Percentiles rank a stretch among this genome's conserved stretches.
Evolutionary conservation across 2,888 invertebrate genomes (phyloP).

Genomic region (Thysanoteuthis rhombus): DNA sequence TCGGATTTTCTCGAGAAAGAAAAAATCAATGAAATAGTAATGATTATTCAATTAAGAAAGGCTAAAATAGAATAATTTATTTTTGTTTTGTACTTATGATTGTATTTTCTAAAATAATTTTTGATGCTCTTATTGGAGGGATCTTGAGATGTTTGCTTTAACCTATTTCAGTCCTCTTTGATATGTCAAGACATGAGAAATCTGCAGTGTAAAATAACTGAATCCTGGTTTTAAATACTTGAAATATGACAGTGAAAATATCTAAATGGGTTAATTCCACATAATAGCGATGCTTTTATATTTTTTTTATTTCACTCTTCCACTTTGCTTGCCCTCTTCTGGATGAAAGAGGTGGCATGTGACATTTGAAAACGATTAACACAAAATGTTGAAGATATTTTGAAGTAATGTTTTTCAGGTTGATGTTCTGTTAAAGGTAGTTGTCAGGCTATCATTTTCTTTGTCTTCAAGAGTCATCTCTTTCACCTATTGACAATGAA

Average conservation of each 20-base stretch:
- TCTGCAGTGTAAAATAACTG: not conserved
- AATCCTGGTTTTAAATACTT: not conserved
- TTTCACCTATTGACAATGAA: too few relatives aligned
- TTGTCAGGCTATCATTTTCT: too few relatives aligned
- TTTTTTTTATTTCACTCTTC: too few relatives aligned
- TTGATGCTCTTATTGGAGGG: not conserved
- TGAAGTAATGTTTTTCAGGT: too few relatives aligned
- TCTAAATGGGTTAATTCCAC: not conserved
- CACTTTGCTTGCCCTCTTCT: too few relatives aligned
- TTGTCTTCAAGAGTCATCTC: too few relatives aligned
- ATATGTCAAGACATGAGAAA: not conserved
- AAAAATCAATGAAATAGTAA: not conserved
- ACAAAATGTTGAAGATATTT: too few relatives aligned
- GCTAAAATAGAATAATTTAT: not conserved
- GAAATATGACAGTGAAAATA: not conserved
- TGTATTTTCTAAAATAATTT: not conserved
- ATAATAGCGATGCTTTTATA: too few relatives aligned
- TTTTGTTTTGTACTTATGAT: not conserved
- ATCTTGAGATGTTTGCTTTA: not conserved
- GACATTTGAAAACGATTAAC: too few relatives aligned
- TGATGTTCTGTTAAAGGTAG: too few relatives aligned
- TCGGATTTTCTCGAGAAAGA: not conserved
- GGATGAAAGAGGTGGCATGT: too few relatives aligned
- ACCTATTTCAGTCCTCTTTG: not conserved
- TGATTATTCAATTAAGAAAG: not conserved